These are phyloP conservation scores for Antechinus flavipes DNA, from an alignment of 2,113 vertebrate species.

Conservation along the genomic window DNA sequence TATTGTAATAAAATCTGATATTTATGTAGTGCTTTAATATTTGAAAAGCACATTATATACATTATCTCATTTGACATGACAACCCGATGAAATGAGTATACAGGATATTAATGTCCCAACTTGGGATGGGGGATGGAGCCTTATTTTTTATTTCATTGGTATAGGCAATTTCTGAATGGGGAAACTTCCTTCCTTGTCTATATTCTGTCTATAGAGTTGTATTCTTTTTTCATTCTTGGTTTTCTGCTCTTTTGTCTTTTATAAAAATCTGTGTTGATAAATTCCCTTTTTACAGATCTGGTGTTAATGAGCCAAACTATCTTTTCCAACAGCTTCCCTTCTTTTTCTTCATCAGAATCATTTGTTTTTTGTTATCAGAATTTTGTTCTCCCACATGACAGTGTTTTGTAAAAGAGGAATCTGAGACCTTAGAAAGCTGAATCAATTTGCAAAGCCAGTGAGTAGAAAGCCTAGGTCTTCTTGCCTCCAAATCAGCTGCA, in stretches of 20 bases:
- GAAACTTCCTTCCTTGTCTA: background rate
- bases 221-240: background rate
- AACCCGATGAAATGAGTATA: background rate
- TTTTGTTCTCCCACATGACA: background rate
- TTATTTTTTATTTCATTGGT: background rate
- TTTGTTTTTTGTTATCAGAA: background rate
- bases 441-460: background rate
- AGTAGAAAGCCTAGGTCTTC: background rate
- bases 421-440: background rate
- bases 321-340: background rate
- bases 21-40: background rate
- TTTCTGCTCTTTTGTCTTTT: background rate
- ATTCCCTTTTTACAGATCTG: background rate
- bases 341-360: background rate
- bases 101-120: background rate
- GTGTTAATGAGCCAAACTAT: background rate
- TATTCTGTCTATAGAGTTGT: background rate
- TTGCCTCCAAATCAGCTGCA: background rate
- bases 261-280: background rate
- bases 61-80: background rate
- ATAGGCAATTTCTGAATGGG: background rate
- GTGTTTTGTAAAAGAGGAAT: background rate
- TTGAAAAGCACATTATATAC: background rate
- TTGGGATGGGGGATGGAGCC: background rate
- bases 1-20: background rate